Evolutionary conservation across 2,797 vertebrate genomes (phyloP), one percentile per base, ranked within the genome.

Genomic region (Phoebastria nigripes): DNA sequence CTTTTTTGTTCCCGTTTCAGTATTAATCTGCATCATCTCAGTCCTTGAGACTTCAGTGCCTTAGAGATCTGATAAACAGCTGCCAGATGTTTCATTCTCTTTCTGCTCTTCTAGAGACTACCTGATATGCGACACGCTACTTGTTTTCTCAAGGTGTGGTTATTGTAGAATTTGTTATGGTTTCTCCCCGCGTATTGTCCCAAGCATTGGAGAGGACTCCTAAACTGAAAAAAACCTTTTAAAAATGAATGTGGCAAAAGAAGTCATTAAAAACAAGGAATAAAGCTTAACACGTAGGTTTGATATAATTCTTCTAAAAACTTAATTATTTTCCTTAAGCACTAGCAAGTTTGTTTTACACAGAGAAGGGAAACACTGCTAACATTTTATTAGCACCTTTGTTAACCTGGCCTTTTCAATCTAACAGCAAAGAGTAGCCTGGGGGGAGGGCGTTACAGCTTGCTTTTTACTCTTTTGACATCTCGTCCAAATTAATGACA

Each of bases 401-500:
- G 56, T 79, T 83, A 87, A 69, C 58, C 35, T 39, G 26, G 33
- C 55, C 59, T 94, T 87, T 95, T 90, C 89, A 90, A 37, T 91
- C 82, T 62, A 82, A 58, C 51, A 95, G 66, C 37, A 76, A 18
- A 82, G 29, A 49, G 54, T 65, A 67, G 42, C 74, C 65, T 41
- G 56, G 15, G 52, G 72, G 72, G 56, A 80, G 35, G 22, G 79
- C 88, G 80, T 77, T 80, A 47, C 42, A 76, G 59, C 79, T 93
- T 90, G 62, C 92, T 95, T 97, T 87, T 77, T 63, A 44, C 81
- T 89, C 73, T 80, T 74, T 63, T 56, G 73, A 70, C 80, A 76
- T 42, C 37, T 80, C 85, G 59, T 87, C 77, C 69, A 69, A 95
- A 79, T 92, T 85, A 91, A 79, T 87, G 90, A 81, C 51, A 91